phyloP scores from a whole-genome alignment of 2,888 invertebrate species.

The Meta bourneti region DNA sequence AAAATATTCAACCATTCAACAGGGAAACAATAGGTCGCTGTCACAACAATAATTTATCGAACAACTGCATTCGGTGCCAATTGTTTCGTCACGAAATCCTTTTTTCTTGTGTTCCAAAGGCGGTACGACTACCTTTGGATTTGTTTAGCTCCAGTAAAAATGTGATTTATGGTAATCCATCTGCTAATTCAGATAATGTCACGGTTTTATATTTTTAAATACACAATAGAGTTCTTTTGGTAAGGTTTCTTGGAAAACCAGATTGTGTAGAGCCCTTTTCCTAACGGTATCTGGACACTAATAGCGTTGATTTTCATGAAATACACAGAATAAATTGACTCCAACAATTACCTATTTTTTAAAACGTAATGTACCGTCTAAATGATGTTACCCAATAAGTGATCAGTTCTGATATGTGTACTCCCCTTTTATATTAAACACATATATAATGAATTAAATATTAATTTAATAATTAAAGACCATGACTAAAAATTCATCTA shows the following conservation, averaged over 20 bases:
- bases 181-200: neutral
- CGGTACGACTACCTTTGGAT: constrained; percentile 54
- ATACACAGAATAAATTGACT: too few relatives aligned
- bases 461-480: too few relatives aligned
- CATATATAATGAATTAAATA: too few relatives aligned
- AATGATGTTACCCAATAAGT: too few relatives aligned
- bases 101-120: constrained; percentile 27
- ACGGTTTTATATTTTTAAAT: neutral
- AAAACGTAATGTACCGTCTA: too few relatives aligned
- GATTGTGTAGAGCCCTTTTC: too few relatives aligned
- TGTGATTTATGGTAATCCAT: constrained; percentile 42
- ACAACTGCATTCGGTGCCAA: constrained; percentile 51
- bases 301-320: too few relatives aligned
- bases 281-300: too few relatives aligned
- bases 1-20: constrained; percentile 70
- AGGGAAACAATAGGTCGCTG: constrained; percentile 67
- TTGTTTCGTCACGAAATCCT: constrained; percentile 68
- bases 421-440: too few relatives aligned
- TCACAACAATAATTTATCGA: constrained; percentile 59
- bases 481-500: too few relatives aligned
- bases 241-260: neutral
- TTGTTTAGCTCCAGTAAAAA: constrained; percentile 59
- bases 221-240: neutral
- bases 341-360: too few relatives aligned
- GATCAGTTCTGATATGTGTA: too few relatives aligned